Evolutionary conservation across 2,113 vertebrate genomes (phyloP).

Genomic region (Acrocephalus kingi): DNA sequence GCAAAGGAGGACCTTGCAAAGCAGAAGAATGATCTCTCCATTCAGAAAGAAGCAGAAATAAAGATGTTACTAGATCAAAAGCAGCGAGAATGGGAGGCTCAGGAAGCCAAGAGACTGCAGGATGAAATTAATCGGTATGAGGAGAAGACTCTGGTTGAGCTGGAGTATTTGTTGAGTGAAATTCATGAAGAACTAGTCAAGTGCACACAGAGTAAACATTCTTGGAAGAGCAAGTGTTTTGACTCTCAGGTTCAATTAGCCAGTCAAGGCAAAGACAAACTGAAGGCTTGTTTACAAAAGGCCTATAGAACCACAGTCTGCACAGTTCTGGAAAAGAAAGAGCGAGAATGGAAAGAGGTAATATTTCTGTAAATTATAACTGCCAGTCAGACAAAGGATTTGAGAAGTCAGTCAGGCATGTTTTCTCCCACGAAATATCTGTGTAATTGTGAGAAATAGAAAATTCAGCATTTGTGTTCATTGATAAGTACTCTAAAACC

Average conservation of each 20-base stretch:
- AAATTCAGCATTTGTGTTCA: not conserved
- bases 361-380: not conserved
- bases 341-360: conserved; percentile 81
- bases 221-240: conserved; percentile 23
- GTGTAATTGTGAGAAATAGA: not conserved
- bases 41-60: conserved; percentile 82
- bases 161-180: conserved; percentile 75
- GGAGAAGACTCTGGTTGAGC: conserved; percentile 74
- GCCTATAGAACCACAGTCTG: conserved; percentile 69
- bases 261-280: conserved; percentile 53
- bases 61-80: conserved; percentile 72
- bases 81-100: conserved; percentile 79
- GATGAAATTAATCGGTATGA: conserved; percentile 67
- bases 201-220: not conserved
- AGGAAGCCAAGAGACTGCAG: conserved; percentile 71
- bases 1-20: conserved; percentile 79
- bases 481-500: not conserved
- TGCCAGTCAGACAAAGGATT: not conserved
- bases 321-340: conserved; percentile 67
- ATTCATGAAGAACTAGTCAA: conserved; percentile 67
- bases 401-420: not conserved
- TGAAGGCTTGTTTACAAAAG: conserved; percentile 74
- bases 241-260: conserved; percentile 12
- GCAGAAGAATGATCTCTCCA: conserved; percentile 77
- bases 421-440: not conserved